Conservation (phyloP, 2,113 vertebrate species). For the Psilopogon haemacephalus region DNA sequence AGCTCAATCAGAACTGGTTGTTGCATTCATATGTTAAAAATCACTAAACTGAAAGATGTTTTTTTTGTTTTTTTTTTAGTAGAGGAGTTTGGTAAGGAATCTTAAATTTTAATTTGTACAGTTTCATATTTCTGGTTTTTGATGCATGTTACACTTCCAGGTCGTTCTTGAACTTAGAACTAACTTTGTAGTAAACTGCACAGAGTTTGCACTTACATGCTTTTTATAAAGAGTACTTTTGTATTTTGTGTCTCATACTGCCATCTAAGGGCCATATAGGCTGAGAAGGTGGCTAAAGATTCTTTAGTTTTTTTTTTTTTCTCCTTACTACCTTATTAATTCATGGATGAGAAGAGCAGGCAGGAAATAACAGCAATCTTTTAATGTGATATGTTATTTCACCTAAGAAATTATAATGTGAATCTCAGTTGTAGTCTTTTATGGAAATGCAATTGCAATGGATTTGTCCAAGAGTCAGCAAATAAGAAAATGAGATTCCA, state of each 20-base stretch:
- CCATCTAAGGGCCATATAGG: conserved; percentile 29
- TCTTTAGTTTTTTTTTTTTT: neutral
- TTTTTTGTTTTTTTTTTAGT: neutral
- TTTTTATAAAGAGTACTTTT: neutral
- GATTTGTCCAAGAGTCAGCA: neutral
- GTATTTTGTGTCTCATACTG: conserved; percentile 35
- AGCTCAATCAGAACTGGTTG: neutral
- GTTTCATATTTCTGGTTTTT: neutral
- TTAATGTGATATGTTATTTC: neutral
- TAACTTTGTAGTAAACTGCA: neutral
- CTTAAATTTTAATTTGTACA: accelerated
- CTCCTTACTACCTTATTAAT: neutral
- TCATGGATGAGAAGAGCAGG: neutral
- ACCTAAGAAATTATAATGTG: neutral
- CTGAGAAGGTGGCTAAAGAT: neutral
- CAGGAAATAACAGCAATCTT: neutral
- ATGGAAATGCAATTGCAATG: neutral
- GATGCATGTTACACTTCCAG: neutral
- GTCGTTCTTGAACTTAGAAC: neutral
- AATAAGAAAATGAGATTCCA: neutral
- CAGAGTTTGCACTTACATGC: neutral
- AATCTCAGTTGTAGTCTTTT: neutral
- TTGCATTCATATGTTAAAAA: accelerated
- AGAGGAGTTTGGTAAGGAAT: neutral
- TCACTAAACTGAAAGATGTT: neutral